Percentiles rank a stretch among this genome's conserved stretches.
These are phyloP conservation scores for Sarotherodon lohbergeri DNA, from an alignment of 2,113 vertebrate genomes.

Conservation along the genomic window DNA sequence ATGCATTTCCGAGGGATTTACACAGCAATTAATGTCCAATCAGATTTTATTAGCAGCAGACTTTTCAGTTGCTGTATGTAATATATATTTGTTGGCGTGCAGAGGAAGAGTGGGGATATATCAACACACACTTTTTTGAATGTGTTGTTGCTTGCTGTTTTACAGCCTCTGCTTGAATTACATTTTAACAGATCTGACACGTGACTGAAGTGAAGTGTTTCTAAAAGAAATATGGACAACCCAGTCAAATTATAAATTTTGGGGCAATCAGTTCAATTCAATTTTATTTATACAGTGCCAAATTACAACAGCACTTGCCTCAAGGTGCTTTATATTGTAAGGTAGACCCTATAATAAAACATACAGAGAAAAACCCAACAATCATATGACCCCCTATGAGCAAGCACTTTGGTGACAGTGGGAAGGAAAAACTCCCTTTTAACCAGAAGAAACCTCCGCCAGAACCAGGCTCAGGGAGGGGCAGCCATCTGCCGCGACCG, in stretches of 20 bases:
- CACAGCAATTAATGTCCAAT: slow-evolving; percentile 12
- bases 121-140: not conserved
- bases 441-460: too few species aligned
- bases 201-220: not conserved
- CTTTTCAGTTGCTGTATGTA: not conserved
- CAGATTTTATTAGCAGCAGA: slow-evolving; percentile 16
- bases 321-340: too few species aligned
- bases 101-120: not conserved
- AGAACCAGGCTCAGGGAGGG: too few species aligned
- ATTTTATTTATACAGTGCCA: too few species aligned
- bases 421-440: too few species aligned
- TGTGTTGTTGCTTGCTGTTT: slow-evolving; percentile 18
- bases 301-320: too few species aligned
- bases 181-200: slow-evolving; percentile 37
- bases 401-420: too few species aligned
- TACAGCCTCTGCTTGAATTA: slow-evolving; percentile 37
- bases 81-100: not conserved
- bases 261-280: not conserved
- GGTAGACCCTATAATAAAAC: too few species aligned
- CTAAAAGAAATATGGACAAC: not conserved
- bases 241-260: not conserved
- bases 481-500: too few species aligned
- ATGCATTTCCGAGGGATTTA: slow-evolving; percentile 9
- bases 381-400: too few species aligned
- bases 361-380: too few species aligned